Percentiles rank a stretch among this genome's conserved stretches.
Evolutionary conservation across 2,797 vertebrate genomes (phyloP).

Genomic region (Delichon dasypus): DNA sequence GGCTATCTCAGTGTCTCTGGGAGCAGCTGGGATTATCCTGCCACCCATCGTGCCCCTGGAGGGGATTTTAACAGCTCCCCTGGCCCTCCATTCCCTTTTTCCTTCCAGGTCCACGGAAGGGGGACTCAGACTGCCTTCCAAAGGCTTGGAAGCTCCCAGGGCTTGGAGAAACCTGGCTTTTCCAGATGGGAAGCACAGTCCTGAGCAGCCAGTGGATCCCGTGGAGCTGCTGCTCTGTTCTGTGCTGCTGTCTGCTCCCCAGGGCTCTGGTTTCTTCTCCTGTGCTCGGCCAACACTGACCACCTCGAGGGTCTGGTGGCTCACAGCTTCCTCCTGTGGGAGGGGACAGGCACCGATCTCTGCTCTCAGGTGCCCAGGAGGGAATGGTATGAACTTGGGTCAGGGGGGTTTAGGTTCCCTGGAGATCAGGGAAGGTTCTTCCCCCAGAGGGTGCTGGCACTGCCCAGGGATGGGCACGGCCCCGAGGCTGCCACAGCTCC

Average conservation of each 20-base stretch:
- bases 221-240: neutral
- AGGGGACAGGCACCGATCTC: neutral
- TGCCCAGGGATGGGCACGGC: fast-evolving
- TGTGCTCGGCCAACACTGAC: neutral
- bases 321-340: neutral
- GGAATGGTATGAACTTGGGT: neutral
- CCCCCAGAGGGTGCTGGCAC: neutral
- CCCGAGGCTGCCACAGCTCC: neutral
- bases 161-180: neutral
- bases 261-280: neutral
- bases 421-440: neutral
- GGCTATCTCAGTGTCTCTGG: neutral
- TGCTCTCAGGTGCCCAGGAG: neutral
- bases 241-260: neutral
- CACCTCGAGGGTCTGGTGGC: neutral
- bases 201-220: neutral
- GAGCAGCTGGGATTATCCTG: neutral
- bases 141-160: neutral
- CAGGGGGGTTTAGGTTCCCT: neutral
- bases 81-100: neutral
- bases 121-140: neutral
- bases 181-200: neutral
- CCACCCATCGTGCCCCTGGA: neutral
- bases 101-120: neutral
- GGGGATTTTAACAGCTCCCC: neutral